Conservation (phyloP, 2,797 vertebrate species). For the Macropodus opercularis region DNA sequence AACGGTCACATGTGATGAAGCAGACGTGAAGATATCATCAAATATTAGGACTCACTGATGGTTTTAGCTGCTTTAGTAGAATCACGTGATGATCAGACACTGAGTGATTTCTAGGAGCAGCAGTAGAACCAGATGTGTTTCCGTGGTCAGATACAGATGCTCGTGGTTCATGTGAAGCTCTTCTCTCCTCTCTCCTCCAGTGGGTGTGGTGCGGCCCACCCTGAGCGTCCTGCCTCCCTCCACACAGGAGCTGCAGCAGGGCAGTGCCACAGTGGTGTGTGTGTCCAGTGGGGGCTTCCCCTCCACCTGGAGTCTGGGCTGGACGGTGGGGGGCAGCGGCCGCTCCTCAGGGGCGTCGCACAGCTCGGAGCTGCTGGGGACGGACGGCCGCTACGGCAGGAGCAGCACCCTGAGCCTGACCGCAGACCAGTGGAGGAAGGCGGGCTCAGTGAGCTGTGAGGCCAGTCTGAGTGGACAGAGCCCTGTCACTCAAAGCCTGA, state of each 20-base stretch:
- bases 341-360: too few species aligned
- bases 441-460: conserved; percentile 56
- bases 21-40: not conserved
- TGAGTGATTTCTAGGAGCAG: conserved; percentile 4
- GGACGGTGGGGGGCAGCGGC: conserved; percentile 57
- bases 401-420: conserved; percentile 66
- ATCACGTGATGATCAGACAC: conserved; percentile 9
- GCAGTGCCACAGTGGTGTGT: conserved; percentile 55
- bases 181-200: conserved; percentile 23
- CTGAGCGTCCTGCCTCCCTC: conserved; percentile 50
- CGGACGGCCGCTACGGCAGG: conserved; percentile 61
- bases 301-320: conserved; percentile 66
- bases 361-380: conserved; percentile 33
- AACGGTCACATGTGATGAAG: not conserved
- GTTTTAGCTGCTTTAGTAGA: not conserved
- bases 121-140: too few species aligned
- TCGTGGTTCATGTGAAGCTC: too few species aligned
- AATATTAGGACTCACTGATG: too few species aligned
- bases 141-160: too few species aligned
- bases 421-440: conserved; percentile 41
- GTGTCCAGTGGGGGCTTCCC: conserved; percentile 62
- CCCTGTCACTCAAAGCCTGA: conserved; percentile 58
- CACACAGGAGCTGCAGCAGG: conserved; percentile 40
- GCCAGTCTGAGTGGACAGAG: conserved; percentile 44
- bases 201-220: conserved; percentile 33